Percentiles rank a stretch among this genome's conserved stretches.
These are phyloP conservation scores for Eutrigla gurnardus DNA, from an alignment of 2,797 vertebrate genomes.

Conservation along the genomic window DNA sequence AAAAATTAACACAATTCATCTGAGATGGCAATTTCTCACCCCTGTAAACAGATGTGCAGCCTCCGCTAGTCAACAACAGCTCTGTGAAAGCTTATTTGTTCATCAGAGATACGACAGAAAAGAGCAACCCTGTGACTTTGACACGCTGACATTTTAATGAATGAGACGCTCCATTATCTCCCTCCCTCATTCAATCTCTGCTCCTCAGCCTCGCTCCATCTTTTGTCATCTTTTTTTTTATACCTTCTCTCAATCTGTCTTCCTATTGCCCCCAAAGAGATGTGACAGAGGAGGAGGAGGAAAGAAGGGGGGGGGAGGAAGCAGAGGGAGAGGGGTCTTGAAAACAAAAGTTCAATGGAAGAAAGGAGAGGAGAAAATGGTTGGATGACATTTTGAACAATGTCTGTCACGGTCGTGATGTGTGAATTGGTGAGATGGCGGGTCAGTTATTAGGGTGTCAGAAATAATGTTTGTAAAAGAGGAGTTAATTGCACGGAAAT, in stretches of 20 bases:
- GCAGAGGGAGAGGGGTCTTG: slow-evolving; percentile 2
- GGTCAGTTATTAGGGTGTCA: slow-evolving; percentile 67
- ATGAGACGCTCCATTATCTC: slow-evolving; percentile 63
- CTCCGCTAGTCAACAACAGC: slow-evolving; percentile 15
- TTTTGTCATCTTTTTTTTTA: slow-evolving; percentile 58
- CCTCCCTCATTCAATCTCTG: slow-evolving; percentile 40
- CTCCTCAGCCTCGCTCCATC: slow-evolving; percentile 19
- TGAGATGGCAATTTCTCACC: slow-evolving; percentile 19
- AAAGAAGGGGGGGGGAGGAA: background rate
- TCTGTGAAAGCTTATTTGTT: slow-evolving; percentile 31
- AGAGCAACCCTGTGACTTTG: slow-evolving; percentile 34
- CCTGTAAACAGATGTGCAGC: slow-evolving; percentile 23
- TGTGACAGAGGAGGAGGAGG: slow-evolving; percentile 23
- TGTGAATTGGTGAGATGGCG: slow-evolving; percentile 54
- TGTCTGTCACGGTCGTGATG: slow-evolving; percentile 64
- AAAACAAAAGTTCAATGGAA: slow-evolving; percentile 42
- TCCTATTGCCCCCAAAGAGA: slow-evolving; percentile 38
- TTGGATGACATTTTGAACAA: slow-evolving; percentile 67
- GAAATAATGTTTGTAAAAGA: slow-evolving; percentile 49
- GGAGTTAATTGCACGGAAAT: slow-evolving; percentile 54
- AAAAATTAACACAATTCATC: slow-evolving; percentile 5
- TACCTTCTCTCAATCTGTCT: slow-evolving; percentile 54
- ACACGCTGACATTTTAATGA: slow-evolving; percentile 65
- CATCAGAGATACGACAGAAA: slow-evolving; percentile 28
- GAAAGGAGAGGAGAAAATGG: slow-evolving; percentile 46